Evolutionary conservation across 2,113 vertebrate species (phyloP).

Genomic region (Paradoxurus hermaphroditus): DNA sequence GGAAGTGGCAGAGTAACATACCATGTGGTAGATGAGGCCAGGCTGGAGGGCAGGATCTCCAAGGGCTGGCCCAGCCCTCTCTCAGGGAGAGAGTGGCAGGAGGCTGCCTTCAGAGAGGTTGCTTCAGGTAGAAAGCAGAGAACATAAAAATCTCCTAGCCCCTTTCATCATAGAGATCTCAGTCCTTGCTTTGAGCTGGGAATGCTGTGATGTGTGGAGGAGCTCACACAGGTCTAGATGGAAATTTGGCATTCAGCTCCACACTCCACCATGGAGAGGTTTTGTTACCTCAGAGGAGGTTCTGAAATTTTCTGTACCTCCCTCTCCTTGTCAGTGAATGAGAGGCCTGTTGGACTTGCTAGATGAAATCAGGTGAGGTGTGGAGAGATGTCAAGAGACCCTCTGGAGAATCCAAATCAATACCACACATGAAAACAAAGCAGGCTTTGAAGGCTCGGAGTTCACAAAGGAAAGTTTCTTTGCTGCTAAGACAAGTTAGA

Average conservation of each 20-base stretch:
- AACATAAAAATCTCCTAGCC: neutral
- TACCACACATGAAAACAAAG: conserved; percentile 53
- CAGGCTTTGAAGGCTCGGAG: conserved; percentile 29
- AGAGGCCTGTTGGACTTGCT: neutral
- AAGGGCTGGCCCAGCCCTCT: neutral
- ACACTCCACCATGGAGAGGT: neutral
- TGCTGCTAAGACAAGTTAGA: conserved; percentile 46
- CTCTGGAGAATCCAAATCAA: conserved; percentile 48
- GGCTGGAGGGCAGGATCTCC: neutral
- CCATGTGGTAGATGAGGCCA: accelerated
- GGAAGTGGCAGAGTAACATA: neutral
- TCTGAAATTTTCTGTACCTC: neutral
- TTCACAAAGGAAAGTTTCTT: conserved; percentile 51
- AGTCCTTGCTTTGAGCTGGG: neutral
- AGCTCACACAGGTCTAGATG: too few relatives aligned
- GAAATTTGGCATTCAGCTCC: neutral
- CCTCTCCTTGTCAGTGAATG: neutral
- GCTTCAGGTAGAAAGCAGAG: neutral
- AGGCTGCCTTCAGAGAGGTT: neutral
- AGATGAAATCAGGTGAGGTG: conserved; percentile 34
- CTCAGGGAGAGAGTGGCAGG: neutral
- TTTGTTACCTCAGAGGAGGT: neutral
- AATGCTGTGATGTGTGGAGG: neutral
- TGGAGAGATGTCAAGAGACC: conserved; percentile 49
- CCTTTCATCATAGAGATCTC: neutral